Base-by-base conservation (phyloP, 2,797 vertebrate genomes). In the Allobates femoralis region DNA sequence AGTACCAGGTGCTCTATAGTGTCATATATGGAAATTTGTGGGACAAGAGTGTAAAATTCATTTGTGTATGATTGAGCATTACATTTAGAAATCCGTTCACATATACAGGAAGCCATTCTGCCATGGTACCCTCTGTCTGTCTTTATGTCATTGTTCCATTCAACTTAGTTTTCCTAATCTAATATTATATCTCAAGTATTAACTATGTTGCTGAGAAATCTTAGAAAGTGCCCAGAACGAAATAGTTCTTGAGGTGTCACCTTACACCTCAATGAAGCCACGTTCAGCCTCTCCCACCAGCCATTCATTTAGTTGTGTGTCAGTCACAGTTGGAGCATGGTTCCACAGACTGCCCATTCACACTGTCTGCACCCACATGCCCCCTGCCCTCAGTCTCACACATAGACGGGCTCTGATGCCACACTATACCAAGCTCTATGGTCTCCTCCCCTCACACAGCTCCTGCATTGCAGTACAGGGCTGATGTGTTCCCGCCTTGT, bases 401-500 rank as follows among this genome's bases (percentile, higher is more conserved):
- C 30, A 83, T 71, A 16, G 14, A 71, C n/a, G 34, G 28, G 80
- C 23, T 55, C 28, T 37, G 46, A 56, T 26, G 23, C 67, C 67
- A 41, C 67, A 37, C 34, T 21, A 71, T 71, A 32, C 67, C 34
- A 37, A 34, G 53, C 46, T 23, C 30, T 8, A 41, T 18, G 66
- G 51, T 28, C 83, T 53, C 28, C 74, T n/a, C 75, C 76, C 51
- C 32, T 10, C 28, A 41, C 32, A 18, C 74, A 56, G 50, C 8
- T 50, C 80, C 81, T 83, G 75, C 86, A 79, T n/a, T 87, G 85
- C 85, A 86, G 85, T 7, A 82, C 60, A 28, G 50, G 18, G 3
- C 16, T 50, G 56, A 37, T 5, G 41, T 14, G 37, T 16, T 32
- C n/a, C 71, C 37, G 34, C 69, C 60, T 5, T 51, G 11, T 69